These are phyloP conservation scores for Rhyacichthys aspro DNA, from an alignment of 2,797 vertebrate species.

Conservation along the genomic window DNA sequence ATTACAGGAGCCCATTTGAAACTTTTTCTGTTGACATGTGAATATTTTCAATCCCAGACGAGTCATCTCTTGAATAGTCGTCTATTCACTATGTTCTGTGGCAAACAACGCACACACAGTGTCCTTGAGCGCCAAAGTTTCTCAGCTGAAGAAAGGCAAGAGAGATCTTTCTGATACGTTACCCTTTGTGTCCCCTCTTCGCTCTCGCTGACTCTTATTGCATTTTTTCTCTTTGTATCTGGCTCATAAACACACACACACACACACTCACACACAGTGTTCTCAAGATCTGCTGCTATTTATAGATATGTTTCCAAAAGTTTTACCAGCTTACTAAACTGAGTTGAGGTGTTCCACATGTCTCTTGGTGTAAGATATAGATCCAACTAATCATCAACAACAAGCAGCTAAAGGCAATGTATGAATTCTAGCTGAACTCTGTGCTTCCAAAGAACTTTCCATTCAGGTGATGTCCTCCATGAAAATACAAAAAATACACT, in stretches of 20 bases:
- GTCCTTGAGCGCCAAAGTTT: conserved; percentile 66
- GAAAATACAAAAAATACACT: too few relatives aligned
- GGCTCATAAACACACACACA: neutral
- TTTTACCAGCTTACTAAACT: conserved; percentile 17
- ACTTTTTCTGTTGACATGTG: conserved; percentile 26
- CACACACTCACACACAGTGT: conserved; percentile 24
- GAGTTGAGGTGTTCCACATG: conserved; percentile 23
- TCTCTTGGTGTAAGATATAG: conserved; percentile 8
- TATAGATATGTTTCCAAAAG: conserved; percentile 36
- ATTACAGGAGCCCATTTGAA: conserved; percentile 19
- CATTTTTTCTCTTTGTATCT: conserved; percentile 6
- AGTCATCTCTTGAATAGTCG: conserved; percentile 42
- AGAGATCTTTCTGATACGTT: conserved; percentile 54
- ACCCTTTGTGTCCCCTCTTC: conserved; percentile 38
- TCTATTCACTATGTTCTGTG: conserved; percentile 43
- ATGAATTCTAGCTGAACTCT: neutral
- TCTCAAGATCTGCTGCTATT: conserved; percentile 40
- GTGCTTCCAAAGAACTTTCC: too few relatives aligned
- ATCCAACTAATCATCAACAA: conserved; percentile 11
- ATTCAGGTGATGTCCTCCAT: too few relatives aligned
- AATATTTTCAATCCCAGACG: conserved; percentile 34
- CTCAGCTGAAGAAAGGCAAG: conserved; percentile 49
- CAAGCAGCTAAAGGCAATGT: neutral
- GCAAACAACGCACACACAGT: conserved; percentile 40
- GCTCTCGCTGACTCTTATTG: conserved; percentile 26